A percentile compares a stretch with the other conserved stretches of the same genome.
Conservation (phyloP, 2,888 invertebrate species). For the Phytoseiulus persimilis region DNA sequence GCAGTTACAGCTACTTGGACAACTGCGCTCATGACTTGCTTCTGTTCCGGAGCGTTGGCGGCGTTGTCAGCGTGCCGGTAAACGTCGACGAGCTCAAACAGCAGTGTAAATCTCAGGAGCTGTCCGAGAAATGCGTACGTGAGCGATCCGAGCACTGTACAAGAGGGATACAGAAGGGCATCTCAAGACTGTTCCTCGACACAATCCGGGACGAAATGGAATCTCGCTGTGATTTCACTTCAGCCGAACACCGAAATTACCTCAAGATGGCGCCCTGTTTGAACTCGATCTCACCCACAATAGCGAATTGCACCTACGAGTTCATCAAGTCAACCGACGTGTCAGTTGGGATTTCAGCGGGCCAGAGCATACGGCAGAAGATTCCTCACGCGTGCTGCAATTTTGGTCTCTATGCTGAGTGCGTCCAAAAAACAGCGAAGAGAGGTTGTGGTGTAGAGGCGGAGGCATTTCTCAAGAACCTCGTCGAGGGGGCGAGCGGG, state of each 20-base stretch:
- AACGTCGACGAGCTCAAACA: neutral
- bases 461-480: neutral
- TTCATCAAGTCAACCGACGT: constrained; percentile 14
- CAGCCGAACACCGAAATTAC: neutral
- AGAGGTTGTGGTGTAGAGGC: neutral
- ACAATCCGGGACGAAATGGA: constrained; percentile 15
- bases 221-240: constrained; percentile 22
- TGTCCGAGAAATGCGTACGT: constrained; percentile 16
- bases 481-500: neutral
- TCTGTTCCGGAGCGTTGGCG: neutral
- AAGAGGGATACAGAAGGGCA: neutral
- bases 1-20: constrained; percentile 14
- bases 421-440: neutral
- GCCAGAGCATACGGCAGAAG: neutral
- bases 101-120: constrained; percentile 9
- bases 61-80: neutral
- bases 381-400: constrained; percentile 13
- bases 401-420: neutral
- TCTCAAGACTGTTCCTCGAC: constrained; percentile 11
- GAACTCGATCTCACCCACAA: neutral
- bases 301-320: neutral
- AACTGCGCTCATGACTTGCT: neutral
- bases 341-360: neutral
- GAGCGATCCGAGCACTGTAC: constrained; percentile 28
- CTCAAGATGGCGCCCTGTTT: neutral